Percentiles rank a stretch among this genome's conserved stretches.
These are phyloP conservation scores for Eupleurogrammus muticus DNA, from an alignment of 2,797 vertebrate species.

Conservation along the genomic window DNA sequence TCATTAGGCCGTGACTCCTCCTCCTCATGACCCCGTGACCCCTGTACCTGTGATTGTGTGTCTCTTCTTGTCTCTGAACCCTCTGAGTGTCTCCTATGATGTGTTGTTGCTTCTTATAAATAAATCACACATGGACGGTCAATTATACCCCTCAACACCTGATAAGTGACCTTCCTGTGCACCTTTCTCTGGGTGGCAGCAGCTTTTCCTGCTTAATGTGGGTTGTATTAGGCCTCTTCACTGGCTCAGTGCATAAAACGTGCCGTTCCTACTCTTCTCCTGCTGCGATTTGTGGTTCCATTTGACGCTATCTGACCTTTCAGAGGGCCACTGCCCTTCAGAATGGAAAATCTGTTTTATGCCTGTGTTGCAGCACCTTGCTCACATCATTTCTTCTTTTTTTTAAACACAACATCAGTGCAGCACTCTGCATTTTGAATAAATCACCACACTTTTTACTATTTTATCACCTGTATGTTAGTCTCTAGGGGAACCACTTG, in stretches of 20 bases:
- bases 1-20: conserved; percentile 26
- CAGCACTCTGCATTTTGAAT: conserved; percentile 29
- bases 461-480: conserved; percentile 9
- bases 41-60: conserved; percentile 63
- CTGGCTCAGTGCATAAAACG: conserved; percentile 31
- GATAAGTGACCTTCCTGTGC: conserved; percentile 33
- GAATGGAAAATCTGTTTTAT: conserved; percentile 22
- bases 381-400: conserved; percentile 21
- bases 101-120: conserved; percentile 78
- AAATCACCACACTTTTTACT: neutral
- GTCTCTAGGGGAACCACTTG: conserved; percentile 51
- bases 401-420: neutral
- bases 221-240: conserved; percentile 22
- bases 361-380: conserved; percentile 61
- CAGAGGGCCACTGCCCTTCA: conserved; percentile 27
- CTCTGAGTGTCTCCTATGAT: conserved; percentile 83
- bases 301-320: conserved; percentile 42
- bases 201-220: conserved; percentile 14
- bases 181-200: conserved; percentile 45
- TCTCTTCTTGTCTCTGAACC: conserved; percentile 71
- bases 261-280: conserved; percentile 41
- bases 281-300: conserved; percentile 60
- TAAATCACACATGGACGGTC: conserved; percentile 38
- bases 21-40: conserved; percentile 25
- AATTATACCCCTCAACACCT: conserved; percentile 15